These are phyloP conservation scores for Xenentodon cancila DNA, from an alignment of 2,797 vertebrate species.

Conservation along the genomic window DNA sequence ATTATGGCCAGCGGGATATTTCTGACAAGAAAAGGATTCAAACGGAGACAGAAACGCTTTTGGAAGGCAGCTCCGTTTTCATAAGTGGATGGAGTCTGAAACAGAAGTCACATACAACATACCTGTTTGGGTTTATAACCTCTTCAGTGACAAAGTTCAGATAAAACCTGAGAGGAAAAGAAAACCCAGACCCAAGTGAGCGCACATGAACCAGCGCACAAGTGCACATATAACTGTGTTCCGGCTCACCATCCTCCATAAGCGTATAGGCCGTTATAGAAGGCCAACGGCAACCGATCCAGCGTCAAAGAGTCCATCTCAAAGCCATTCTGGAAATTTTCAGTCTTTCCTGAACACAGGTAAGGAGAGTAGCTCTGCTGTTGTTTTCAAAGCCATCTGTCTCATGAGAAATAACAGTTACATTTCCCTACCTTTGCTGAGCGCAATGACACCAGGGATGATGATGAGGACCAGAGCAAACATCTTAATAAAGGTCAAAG, in stretches of 20 bases:
- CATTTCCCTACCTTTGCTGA: slow-evolving; percentile 74
- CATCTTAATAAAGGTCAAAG: slow-evolving; percentile 81
- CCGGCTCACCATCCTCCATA: slow-evolving; percentile 89
- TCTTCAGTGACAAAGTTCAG: slow-evolving; percentile 90
- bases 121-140: slow-evolving; percentile 90
- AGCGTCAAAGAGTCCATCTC: slow-evolving; percentile 75
- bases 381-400: background rate
- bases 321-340: slow-evolving; percentile 88
- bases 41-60: background rate
- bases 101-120: slow-evolving; percentile 19
- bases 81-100: background rate
- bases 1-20: slow-evolving; percentile 89
- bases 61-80: background rate
- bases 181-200: background rate
- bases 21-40: slow-evolving; percentile 35
- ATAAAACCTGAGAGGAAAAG: slow-evolving; percentile 84
- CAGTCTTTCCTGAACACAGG: slow-evolving; percentile 80
- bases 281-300: slow-evolving; percentile 88
- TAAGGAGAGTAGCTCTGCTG: background rate
- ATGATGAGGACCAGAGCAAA: slow-evolving; percentile 84
- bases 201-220: background rate
- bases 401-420: background rate
- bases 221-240: background rate
- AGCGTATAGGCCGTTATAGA: slow-evolving; percentile 91
- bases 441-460: slow-evolving; percentile 79